Percentiles rank a stretch among this genome's conserved stretches.
phyloP scores from a whole-genome alignment of 2,888 invertebrate species.

The Drosophila subsilvestris region DNA sequence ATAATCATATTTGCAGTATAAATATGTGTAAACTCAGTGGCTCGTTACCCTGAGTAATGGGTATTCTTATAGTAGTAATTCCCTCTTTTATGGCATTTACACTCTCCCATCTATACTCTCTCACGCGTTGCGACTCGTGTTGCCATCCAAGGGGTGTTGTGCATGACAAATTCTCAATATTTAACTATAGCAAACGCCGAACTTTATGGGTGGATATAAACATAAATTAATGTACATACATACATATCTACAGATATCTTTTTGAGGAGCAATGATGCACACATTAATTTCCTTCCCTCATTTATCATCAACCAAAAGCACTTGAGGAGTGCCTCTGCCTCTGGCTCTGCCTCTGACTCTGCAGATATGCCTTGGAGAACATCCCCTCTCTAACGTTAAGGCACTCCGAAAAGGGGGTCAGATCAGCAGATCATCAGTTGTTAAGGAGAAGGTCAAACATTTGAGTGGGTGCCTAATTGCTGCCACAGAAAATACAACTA shows the following conservation, averaged over 20 bases:
- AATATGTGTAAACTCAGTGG: too few relatives aligned
- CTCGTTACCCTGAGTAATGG: too few relatives aligned
- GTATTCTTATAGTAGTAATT: too few relatives aligned
- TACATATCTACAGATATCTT: neutral
- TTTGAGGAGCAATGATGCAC: neutral
- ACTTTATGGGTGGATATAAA: too few relatives aligned
- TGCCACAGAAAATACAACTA: conserved; percentile 10
- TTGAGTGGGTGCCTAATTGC: conserved; percentile 41
- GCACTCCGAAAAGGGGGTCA: conserved; percentile 34
- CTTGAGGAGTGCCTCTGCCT: neutral
- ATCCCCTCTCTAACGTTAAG: neutral
- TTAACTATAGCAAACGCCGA: too few relatives aligned
- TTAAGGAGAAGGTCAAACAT: conserved; percentile 30
- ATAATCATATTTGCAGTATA: too few relatives aligned
- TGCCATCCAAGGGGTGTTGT: too few relatives aligned
- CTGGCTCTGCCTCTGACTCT: neutral
- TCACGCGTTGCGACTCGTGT: too few relatives aligned
- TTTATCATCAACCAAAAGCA: neutral
- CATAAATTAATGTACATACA: neutral
- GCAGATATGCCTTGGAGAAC: too few relatives aligned
- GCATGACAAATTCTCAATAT: too few relatives aligned
- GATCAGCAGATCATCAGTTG: neutral
- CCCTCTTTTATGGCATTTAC: too few relatives aligned
- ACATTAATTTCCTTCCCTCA: neutral
- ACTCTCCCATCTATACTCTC: too few relatives aligned